phyloP scores from a whole-genome alignment of 2,888 invertebrate species.

The Eilema caniola region DNA sequence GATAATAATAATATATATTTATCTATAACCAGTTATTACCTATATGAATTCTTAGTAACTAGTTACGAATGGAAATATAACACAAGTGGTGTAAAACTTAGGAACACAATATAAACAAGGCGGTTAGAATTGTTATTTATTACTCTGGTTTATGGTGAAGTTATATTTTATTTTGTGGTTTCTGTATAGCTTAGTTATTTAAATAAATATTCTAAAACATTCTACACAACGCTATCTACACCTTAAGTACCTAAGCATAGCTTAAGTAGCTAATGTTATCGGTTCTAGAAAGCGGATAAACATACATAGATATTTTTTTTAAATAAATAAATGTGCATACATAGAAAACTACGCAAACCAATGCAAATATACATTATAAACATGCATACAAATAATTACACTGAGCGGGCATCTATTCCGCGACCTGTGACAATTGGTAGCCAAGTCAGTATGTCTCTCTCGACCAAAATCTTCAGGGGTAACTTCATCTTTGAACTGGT shows the following conservation, averaged over 20 bases:
- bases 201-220: background rate
- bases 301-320: too few species aligned
- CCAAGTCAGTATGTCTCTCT: background rate
- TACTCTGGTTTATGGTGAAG: background rate
- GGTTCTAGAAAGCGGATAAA: too few species aligned
- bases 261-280: too few species aligned
- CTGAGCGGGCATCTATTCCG: too few species aligned
- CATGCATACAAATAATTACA: too few species aligned
- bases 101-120: constrained; percentile 6
- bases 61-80: constrained; percentile 20
- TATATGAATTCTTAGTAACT: constrained; percentile 16
- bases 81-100: constrained; percentile 6
- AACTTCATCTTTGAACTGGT: too few species aligned
- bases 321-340: too few species aligned
- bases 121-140: constrained; percentile 4
- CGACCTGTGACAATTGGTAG: background rate
- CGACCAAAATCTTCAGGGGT: background rate
- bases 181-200: background rate
- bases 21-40: constrained; percentile 17
- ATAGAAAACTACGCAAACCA: too few species aligned
- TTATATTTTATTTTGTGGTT: background rate
- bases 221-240: background rate
- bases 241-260: too few species aligned
- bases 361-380: too few species aligned
- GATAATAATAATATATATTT: constrained; percentile 7